These are phyloP conservation scores for Ctenochaetus hawaiiensis DNA, from an alignment of 2,797 vertebrate species.

Conservation along the genomic window DNA sequence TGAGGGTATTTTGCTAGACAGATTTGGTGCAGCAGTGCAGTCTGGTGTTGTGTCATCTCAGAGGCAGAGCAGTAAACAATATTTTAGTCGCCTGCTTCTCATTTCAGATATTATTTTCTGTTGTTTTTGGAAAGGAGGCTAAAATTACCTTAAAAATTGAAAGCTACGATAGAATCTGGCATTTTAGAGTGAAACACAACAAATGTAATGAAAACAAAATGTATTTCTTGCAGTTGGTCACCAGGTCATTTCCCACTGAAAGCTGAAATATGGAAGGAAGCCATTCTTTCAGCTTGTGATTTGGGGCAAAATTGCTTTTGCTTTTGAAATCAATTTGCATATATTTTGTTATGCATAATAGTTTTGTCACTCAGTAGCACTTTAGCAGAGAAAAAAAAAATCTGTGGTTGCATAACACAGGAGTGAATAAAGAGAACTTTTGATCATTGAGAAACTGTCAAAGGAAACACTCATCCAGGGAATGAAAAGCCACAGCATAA, in stretches of 20 bases:
- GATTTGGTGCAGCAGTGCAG: constrained; percentile 43
- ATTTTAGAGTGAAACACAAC: neutral
- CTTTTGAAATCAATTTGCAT: constrained; percentile 34
- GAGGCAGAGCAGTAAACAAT: neutral
- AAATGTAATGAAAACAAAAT: neutral
- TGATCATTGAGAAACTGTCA: neutral
- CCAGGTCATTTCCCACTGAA: neutral
- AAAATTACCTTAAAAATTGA: no score
- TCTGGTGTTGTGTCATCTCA: constrained; percentile 25
- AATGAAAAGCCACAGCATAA: neutral
- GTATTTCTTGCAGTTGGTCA: neutral
- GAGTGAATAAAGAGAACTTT: constrained; percentile 16
- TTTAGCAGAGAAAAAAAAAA: neutral
- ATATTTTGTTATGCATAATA: constrained; percentile 22
- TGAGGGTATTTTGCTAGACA: constrained; percentile 4
- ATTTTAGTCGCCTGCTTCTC: constrained; percentile 1
- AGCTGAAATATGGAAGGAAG: neutral
- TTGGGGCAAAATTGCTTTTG: neutral
- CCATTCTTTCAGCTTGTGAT: neutral
- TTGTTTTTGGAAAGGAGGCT: neutral
- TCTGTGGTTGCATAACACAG: constrained; percentile 15
- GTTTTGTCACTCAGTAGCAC: constrained; percentile 5
- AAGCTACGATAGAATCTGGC: no score
- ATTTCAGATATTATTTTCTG: neutral
- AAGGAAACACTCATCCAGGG: neutral